Base-by-base conservation (phyloP, 2,797 vertebrate genomes). In the Erithacus rubecula region DNA sequence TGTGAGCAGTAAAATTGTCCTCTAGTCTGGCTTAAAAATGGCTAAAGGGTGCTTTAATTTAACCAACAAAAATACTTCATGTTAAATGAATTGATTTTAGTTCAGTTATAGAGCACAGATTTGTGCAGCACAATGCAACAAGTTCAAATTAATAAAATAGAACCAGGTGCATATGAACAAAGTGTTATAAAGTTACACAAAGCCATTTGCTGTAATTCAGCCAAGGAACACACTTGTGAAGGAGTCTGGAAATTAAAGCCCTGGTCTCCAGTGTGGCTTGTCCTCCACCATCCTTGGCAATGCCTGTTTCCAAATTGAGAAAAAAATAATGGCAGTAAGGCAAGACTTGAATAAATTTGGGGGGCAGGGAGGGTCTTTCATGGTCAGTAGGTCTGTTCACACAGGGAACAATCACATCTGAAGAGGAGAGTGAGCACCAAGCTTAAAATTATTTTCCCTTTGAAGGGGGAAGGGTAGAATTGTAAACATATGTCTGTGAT, bases 401-500 rank as follows among this genome's bases (percentile, higher is more conserved):
- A 3, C 26, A 84, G 72, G 76, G 62, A 74, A 74, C 51, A 82
- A 67, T 77, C 69, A 84, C 75, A 64, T 87, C 82, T 83, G 91
- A 86, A 80, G 87, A 80, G 78, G 69, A 81, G 71, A 89, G 74
- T 6, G 3, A 1, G 12, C 76, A 90, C 6, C 3, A 30, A 68
- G 82, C 75, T 90, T 89, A 88, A 90, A 95, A 92, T 82, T 23
- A 75, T 96, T 95, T 90, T 80, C 65, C 8, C 92, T 96, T 93
- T 81, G 81, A 93, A 94, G 94, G 94, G 76, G 76, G 90, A 86
- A 87, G 89, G 89, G 87, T 49, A 56, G 84, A 89, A 95, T 87
- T 96, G 83, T 92, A 94, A 97, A 96, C 94, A 94, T 88, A 68
- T 80, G 89, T 95, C 93, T 90, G 62, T 96, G 94, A 94, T 95